Percentiles rank a stretch among this genome's conserved stretches.
Conservation (phyloP, 2,888 invertebrate genomes). For the Cerceris rybyensis region DNA sequence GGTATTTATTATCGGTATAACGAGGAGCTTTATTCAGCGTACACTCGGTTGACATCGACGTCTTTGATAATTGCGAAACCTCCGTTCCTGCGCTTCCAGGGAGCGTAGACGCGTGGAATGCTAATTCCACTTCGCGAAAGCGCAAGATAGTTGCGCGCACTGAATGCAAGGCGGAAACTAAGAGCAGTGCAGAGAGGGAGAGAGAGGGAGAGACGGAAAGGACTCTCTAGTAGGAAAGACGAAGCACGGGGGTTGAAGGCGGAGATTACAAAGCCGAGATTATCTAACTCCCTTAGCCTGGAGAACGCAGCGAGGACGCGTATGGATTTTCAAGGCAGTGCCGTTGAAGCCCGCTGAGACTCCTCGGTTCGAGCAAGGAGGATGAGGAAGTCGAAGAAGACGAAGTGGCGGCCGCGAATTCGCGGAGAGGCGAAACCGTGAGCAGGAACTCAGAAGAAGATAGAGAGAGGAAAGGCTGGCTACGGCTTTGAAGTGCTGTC, state of each 20-base stretch:
- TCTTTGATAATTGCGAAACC: conserved; percentile 66
- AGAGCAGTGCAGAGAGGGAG: conserved; percentile 50
- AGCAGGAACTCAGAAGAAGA: conserved; percentile 29
- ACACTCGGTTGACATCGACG: conserved; percentile 64
- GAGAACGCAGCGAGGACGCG: conserved; percentile 56
- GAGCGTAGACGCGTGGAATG: conserved; percentile 61
- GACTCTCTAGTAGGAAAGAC: conserved; percentile 12
- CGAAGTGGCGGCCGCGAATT: conserved; percentile 26
- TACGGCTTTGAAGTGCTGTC: conserved; percentile 73
- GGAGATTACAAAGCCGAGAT: conserved; percentile 77
- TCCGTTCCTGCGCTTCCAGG: conserved; percentile 45
- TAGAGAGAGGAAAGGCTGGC: conserved; percentile 39
- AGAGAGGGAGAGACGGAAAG: no score
- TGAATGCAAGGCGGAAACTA: conserved; percentile 55
- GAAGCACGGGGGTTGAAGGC: conserved; percentile 53
- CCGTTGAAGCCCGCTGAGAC: conserved; percentile 34
- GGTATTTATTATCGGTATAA: conserved; percentile 51
- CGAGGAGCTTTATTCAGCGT: conserved; percentile 51
- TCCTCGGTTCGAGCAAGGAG: conserved; percentile 32
- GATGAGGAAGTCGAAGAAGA: conserved; percentile 47
- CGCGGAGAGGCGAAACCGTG: conserved; percentile 17
- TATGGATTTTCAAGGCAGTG: conserved; percentile 65
- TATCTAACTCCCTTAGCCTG: conserved; percentile 72
- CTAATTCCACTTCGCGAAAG: conserved; percentile 55
- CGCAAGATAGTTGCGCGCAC: conserved; percentile 55